Evolutionary conservation across 2,797 vertebrate genomes (phyloP), one percentile per base, ranked within the genome.

Genomic region (Rhinophrynus dorsalis): DNA sequence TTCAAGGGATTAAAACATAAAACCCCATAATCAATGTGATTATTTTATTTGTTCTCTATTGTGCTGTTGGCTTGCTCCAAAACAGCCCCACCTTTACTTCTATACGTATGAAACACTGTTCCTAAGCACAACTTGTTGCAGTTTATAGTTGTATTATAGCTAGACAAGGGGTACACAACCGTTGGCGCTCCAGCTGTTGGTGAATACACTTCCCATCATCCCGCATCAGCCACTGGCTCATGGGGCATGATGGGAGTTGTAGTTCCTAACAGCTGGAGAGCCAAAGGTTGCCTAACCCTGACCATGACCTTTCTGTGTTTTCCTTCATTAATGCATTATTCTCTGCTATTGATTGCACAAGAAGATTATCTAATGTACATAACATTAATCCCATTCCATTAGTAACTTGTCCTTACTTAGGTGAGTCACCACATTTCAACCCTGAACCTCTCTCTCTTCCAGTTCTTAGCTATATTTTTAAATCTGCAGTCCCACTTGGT

Each of bases 351-450:
- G 15, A 33, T n/a, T 20, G n/a, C 13, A 61, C 29, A 33, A 60
- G 27, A 10, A 21, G 33, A 35, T 52, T 42, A 42, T 30, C 21
- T 30, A 4, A n/a, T 20, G 47, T 20, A 69, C 26, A 51, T n/a
- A 50, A 44, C 37, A 10, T 18, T 60, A 69, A 52, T 62, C 37
- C 47, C 12, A 4, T 54, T 17, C 45, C 40, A 51, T 61, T 61
- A 24, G 23, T 44, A 52, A 69, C 52, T 57, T 69, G 47, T 69
- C 20, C 10, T 1, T 50, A 60, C 57, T 62, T 42, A 54, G 57
- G 65, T 69, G 48, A 50, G 66, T 44, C 27, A 17, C 48, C 24
- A 10, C 35, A 60, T 69, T 60, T 57, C 48, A 26, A 21, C 44
- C 44, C 29, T 65, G n/a, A n/a, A n/a, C n/a, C n/a, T n/a, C n/a